phyloP scores from a whole-genome alignment of 2,888 invertebrate species.

The Crematogaster levior region DNA sequence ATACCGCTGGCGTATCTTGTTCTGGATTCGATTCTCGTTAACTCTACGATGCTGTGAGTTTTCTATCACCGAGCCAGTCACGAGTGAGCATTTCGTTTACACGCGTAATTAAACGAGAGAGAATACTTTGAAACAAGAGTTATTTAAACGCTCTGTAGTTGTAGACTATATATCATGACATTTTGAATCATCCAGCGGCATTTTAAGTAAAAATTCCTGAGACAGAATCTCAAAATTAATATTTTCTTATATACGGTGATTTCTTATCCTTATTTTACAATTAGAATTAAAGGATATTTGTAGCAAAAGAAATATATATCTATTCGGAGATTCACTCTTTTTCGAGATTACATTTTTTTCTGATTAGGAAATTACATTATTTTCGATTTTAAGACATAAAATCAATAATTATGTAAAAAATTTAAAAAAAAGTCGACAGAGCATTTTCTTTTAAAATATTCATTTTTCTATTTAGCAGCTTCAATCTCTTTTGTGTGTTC shows the following conservation, averaged over 20 bases:
- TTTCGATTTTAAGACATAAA: background rate
- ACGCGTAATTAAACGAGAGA: slow-evolving; percentile 37
- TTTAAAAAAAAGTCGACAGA: background rate
- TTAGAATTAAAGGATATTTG: slow-evolving; percentile 1
- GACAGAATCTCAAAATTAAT: background rate
- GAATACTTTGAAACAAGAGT: slow-evolving; percentile 23
- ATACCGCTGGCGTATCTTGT: slow-evolving; percentile 33
- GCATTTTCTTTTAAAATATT: background rate
- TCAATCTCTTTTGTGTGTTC: background rate
- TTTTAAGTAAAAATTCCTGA: background rate
- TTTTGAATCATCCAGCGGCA: background rate
- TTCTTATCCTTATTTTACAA: background rate
- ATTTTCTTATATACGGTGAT: background rate
- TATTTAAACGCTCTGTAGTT: slow-evolving; percentile 18
- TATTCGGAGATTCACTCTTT: background rate
- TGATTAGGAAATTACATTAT: too few species aligned
- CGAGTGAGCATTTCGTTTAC: slow-evolving; percentile 13
- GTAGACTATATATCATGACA: background rate
- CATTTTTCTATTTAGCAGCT: background rate
- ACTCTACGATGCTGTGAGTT: slow-evolving; percentile 24
- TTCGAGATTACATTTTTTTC: background rate
- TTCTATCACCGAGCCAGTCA: slow-evolving; percentile 32
- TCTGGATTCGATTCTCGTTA: slow-evolving; percentile 35
- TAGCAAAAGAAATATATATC: background rate
- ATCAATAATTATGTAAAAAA: background rate